Base-by-base conservation (phyloP, 2,888 invertebrate genomes). In the Pristionchus arcanus region DNA sequence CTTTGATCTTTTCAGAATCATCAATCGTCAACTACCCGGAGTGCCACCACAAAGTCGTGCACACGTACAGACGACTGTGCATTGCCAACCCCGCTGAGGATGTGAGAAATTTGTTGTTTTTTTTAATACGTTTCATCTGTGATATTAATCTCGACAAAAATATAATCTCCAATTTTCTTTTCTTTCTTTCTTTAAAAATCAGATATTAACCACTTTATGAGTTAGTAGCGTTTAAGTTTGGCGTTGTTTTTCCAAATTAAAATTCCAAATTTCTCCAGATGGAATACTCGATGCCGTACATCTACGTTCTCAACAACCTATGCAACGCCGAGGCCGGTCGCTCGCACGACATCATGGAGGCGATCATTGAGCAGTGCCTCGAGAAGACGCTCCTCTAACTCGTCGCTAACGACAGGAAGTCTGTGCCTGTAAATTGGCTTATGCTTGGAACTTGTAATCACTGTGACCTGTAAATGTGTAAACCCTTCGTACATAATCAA, bases 221-320 rank as follows among this genome's bases (percentile, higher is more conserved):
- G 9, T 7, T 49, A 49, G 42, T 13, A 42, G 42, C 42, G 42
- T 9, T 42, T 42, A n/a, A 42, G 42, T 9, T 42, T 42, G 42
- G 42, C 5, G 42, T 3, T 49, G 11, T 49, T 49, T 49, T 49
- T 49, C 13, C 9, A 49, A 89, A 9, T 34, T 13, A 2, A 21
- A 25, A 28, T n/a, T n/a, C n/a, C n/a, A 21, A 21, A n/a, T 25
- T 86, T 11, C 89, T 94, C 68, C 94, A 96, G 95, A 95, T 95
- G 93, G 95, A 95, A 87, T 95, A 95, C 92, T 95, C 95, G 21
- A 90, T 96, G 91, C 94, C 95, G 89, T 95, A 95, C 90, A 94
- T 95, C 77, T 95, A 95, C 92, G 94, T 95, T 31, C 92, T 96
- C 90, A 95, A 95, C 68, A 96, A 96, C 93, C 92, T 96, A 91